Conservation (phyloP, 2,888 invertebrate species). For the Stegophylla sp. region DNA sequence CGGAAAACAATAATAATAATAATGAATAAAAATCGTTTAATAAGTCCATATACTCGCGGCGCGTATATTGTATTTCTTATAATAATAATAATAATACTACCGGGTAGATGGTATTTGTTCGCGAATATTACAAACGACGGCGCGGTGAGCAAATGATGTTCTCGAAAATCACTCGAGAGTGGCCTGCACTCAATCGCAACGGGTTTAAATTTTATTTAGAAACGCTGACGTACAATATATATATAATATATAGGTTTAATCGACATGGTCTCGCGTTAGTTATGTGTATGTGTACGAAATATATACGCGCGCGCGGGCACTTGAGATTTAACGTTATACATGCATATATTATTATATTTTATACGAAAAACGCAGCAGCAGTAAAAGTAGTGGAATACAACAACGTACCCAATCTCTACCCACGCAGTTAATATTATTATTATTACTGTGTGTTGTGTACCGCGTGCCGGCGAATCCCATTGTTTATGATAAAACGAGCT, state of each 20-base stretch:
- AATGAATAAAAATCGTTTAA: no score
- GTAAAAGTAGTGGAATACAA: not conserved
- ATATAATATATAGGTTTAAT: not conserved
- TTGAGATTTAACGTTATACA: constrained; percentile 22
- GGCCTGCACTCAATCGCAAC: no score
- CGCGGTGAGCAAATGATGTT: no score
- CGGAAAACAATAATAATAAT: no score
- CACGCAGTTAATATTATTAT: not conserved
- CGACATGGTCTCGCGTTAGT: not conserved
- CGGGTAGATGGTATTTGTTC: no score
- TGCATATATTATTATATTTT: no score
- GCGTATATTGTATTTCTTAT: no score
- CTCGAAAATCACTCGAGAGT: no score
- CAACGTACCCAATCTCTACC: not conserved
- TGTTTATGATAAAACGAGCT: constrained; percentile 11
- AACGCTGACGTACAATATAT: not conserved
- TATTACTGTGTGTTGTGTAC: not conserved
- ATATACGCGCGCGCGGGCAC: constrained; percentile 4
- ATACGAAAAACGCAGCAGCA: not conserved
- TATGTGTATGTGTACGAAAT: not conserved
- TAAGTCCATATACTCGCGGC: no score
- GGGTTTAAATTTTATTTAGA: not conserved
- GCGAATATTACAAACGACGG: no score
- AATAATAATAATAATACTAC: no score
- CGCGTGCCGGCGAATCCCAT: not conserved